phyloP scores from a whole-genome alignment of 2,113 vertebrate species.

The Dasyprocta punctata region DNA sequence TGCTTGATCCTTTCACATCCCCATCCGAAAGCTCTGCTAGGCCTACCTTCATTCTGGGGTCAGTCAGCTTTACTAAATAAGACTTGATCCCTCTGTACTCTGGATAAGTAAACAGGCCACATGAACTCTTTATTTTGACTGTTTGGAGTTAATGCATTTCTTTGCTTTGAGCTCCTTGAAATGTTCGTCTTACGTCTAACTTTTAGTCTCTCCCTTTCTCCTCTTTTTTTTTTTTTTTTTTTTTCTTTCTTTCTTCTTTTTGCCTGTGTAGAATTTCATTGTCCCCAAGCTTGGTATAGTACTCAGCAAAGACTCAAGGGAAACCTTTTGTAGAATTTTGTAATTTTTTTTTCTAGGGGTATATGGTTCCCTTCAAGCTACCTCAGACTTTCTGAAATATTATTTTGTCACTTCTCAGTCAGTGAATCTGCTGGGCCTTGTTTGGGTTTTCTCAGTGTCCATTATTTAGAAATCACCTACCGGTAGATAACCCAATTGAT shows the following conservation, averaged over 20 bases:
- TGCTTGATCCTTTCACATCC: neutral
- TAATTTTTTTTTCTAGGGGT: neutral
- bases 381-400: neutral
- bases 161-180: conserved; percentile 5
- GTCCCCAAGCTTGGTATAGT: neutral
- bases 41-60: neutral
- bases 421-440: neutral
- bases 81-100: neutral
- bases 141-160: neutral
- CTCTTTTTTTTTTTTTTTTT: neutral
- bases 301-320: conserved; percentile 5
- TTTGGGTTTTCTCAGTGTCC: neutral
- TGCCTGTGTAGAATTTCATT: neutral
- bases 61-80: neutral
- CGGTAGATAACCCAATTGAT: neutral
- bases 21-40: neutral
- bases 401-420: neutral
- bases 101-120: neutral
- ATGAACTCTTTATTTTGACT: neutral
- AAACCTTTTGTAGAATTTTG: conserved; percentile 25
- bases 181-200: neutral
- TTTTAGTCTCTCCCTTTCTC: neutral
- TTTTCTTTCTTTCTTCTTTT: neutral
- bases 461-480: conserved; percentile 12
- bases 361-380: neutral